These are phyloP conservation scores for Brachionus koreanus DNA, from an alignment of 1,140 invertebrate species.

Conservation along the genomic window DNA sequence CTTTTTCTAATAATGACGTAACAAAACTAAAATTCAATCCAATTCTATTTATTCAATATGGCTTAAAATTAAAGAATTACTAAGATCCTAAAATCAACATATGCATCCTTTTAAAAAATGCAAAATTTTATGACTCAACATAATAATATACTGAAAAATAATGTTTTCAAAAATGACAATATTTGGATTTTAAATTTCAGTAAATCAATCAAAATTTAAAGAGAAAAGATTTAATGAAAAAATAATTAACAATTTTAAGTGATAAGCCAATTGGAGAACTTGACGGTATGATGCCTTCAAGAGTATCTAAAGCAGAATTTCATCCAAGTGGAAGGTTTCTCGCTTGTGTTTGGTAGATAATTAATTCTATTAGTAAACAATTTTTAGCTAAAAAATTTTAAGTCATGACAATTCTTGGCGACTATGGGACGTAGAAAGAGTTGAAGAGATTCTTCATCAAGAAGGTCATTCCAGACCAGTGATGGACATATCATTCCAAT, in stretches of 20 bases:
- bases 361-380: background rate
- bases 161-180: too few relatives aligned
- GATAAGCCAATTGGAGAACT: constrained; percentile 84
- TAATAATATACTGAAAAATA: too few relatives aligned
- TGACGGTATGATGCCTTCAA: constrained; percentile 76
- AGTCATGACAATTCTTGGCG: constrained; percentile 92
- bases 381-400: background rate
- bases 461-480: constrained; percentile 94
- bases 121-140: too few relatives aligned
- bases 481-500: constrained; percentile 88
- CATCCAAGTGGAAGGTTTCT: constrained; percentile 93
- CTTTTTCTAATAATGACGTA: too few relatives aligned
- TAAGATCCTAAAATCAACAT: too few relatives aligned
- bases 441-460: constrained; percentile 90
- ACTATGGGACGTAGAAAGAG: constrained; percentile 87
- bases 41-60: too few relatives aligned
- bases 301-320: constrained; percentile 82
- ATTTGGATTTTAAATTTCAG: too few relatives aligned
- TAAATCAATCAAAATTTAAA: too few relatives aligned
- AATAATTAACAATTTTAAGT: constrained; percentile 60
- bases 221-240: too few relatives aligned
- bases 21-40: too few relatives aligned
- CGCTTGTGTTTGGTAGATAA: constrained; percentile 72
- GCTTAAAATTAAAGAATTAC: too few relatives aligned
- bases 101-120: too few relatives aligned